Evolutionary conservation across 2,888 invertebrate genomes (phyloP).

Genomic region (Nezara viridula): DNA sequence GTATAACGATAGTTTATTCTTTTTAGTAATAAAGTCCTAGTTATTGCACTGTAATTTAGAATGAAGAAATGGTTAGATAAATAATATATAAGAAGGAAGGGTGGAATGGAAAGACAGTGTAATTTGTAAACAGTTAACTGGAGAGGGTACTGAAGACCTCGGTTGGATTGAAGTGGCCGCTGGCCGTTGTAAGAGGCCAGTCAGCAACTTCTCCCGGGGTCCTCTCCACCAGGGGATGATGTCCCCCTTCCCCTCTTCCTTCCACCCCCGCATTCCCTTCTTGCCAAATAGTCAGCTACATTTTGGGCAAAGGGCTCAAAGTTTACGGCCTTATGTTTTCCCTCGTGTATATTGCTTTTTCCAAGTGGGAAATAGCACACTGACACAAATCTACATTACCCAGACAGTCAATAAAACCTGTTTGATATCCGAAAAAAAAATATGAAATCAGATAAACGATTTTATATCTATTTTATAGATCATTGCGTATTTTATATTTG

Average conservation of each 20-base stretch:
- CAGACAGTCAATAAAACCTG: no score
- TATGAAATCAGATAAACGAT: no score
- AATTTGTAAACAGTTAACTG: conserved; percentile 38
- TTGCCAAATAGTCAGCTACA: conserved; percentile 3
- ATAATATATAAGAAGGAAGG: not conserved
- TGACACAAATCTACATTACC: no score
- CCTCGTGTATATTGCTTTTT: not conserved
- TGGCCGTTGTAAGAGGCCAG: conserved; percentile 38
- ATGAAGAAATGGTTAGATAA: not conserved
- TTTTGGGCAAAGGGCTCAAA: not conserved
- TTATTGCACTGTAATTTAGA: no score
- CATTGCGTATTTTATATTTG: no score
- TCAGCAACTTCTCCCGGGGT: not conserved
- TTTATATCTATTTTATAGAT: no score
- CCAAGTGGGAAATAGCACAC: no score
- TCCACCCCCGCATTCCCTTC: not conserved
- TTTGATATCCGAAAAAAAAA: no score
- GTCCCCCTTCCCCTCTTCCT: not conserved
- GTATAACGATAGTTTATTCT: no score
- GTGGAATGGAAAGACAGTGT: not conserved
- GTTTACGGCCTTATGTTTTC: not conserved
- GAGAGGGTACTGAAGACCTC: not conserved
- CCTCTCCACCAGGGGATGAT: not conserved
- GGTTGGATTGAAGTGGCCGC: conserved; percentile 43
- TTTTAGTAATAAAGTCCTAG: no score